phyloP scores from a whole-genome alignment of 1,140 invertebrate species.

The Cataglyphis hispanica region DNA sequence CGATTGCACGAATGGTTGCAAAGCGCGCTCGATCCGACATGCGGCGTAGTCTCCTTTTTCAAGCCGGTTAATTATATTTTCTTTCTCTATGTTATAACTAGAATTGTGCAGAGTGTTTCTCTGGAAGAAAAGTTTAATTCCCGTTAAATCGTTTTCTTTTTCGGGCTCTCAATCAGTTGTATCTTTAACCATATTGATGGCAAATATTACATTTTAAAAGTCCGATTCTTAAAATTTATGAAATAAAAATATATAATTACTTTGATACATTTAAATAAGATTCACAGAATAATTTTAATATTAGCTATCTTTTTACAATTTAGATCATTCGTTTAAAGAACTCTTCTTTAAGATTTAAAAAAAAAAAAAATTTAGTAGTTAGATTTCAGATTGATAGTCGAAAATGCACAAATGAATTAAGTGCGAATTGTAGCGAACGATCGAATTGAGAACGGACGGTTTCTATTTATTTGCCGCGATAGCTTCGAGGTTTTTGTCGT shows the following conservation, averaged over 20 bases:
- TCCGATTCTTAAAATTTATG: background rate
- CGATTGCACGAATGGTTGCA: slow-evolving; percentile 53
- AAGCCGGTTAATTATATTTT: slow-evolving; percentile 64
- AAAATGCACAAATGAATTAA: background rate
- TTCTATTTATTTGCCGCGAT: slow-evolving; percentile 3
- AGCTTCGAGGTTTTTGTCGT: background rate
- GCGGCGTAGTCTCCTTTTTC: slow-evolving; percentile 38
- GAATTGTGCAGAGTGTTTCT: slow-evolving; percentile 30
- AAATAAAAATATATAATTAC: background rate
- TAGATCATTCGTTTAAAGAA: background rate
- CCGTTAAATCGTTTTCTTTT: slow-evolving; percentile 32
- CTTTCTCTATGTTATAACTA: slow-evolving; percentile 37
- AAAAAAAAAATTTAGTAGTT: background rate
- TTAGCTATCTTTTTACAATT: background rate
- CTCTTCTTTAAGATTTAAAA: background rate
- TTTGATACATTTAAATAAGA: background rate
- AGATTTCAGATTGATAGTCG: background rate
- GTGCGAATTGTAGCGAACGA: background rate
- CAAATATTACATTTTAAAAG: background rate
- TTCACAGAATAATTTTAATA: background rate
- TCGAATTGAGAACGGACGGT: background rate
- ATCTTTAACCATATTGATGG: background rate
- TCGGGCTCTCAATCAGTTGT: background rate
- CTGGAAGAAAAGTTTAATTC: slow-evolving; percentile 5
- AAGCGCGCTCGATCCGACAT: slow-evolving; percentile 48